Base-by-base conservation (phyloP, 2,888 invertebrate species). In the Platycheirus rosarum region DNA sequence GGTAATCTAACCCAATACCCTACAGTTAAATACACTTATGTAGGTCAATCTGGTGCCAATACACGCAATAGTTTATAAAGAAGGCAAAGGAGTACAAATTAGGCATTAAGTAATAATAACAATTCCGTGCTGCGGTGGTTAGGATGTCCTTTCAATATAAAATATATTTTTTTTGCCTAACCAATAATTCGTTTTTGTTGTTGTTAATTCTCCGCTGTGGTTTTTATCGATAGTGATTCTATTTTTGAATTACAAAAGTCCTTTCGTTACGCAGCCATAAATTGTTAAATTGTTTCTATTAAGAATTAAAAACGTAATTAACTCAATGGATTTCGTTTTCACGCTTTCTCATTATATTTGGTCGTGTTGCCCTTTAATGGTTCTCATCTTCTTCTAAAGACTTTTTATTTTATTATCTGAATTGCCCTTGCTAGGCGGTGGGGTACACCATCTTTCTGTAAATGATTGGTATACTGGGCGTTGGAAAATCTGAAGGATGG, bases 301-400 rank as follows among this genome's bases (percentile, higher is more conserved):
- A 35, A 53, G 35, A n/a, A 35, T 53, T 51, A n/a, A 18, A n/a
- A 32, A 32, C 11, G 18, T 18, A 35, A 53, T 20, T 13, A 20
- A 3, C 35, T 18, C 8, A 35, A n/a, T 51, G 5, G 16, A 32
- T 18, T 35, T 51, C 9, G 44, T 44, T 18, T 44, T 44, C 16
- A 44, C 18, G 18, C 16, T 18, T 9, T 11, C 18, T 18, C 44
- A 44, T 44, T 44, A 8, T 18, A 44, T 44, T 44, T 44, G 3
- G 18, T 8, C 16, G 18, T 8, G 44, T 44, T 18, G 8, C 44
- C 13, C 3, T 8, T n/a, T 13, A 40, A 13, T 7, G 3, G 37
- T 13, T n/a, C 37, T 13, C 4, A 13, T 13, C 13, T 40, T n/a
- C 8, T 40, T 13, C 1, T 7, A 32, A 32, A 6, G 23, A 4